Evolutionary conservation across 2,113 vertebrate species (phyloP), one percentile per base, ranked within the genome.

Genomic region (Urocolius indicus): DNA sequence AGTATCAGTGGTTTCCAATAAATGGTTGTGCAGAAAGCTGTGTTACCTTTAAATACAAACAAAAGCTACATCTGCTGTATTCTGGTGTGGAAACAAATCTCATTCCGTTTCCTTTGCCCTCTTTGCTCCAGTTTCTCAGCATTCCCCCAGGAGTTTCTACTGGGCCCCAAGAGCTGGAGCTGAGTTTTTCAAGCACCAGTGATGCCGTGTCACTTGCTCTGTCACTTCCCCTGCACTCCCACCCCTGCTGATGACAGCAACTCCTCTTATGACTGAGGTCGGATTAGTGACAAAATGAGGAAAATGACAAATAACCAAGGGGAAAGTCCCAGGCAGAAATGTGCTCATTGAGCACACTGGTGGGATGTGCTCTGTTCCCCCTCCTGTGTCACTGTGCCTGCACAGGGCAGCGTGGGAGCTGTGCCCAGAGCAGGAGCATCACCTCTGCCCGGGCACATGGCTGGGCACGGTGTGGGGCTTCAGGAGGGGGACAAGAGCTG

Each of bases 321-420:
- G 55, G 76, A 48, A 51, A 57, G 80, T 62, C n/a, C 77, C 59
- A 16, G 55, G 48, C 45, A 30, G 62, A 54, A 49, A 18, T n/a
- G 8, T 23, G 43, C 1, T 54, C 68, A 2, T 17, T 4, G 14
- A 38, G 72, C 22, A 4, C 0, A 3, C 43, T 3, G 29, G 16
- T 29, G 38, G 36, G 38, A 0, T 24, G 26, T 30, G 61, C 32
- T 43, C 6, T 2, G 0, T 49, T 71, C 23, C 48, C 24, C 32
- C n/a, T 20, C 30, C 71, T 2, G 41, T 23, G 45, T 45, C 13
- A 0, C 34, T 4, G 0, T 9, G 36, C 2, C 2, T 0, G 17
- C 12, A 0, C 12, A 2, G 32, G 13, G 18, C 2, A 3, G 22
- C 17, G 8, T 16, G 4, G 41, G 72, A 68, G 57, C 46, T 3